Evolutionary conservation across 2,888 invertebrate genomes (phyloP), one percentile per base, ranked within the genome.

Genomic region (Andrena marginata): DNA sequence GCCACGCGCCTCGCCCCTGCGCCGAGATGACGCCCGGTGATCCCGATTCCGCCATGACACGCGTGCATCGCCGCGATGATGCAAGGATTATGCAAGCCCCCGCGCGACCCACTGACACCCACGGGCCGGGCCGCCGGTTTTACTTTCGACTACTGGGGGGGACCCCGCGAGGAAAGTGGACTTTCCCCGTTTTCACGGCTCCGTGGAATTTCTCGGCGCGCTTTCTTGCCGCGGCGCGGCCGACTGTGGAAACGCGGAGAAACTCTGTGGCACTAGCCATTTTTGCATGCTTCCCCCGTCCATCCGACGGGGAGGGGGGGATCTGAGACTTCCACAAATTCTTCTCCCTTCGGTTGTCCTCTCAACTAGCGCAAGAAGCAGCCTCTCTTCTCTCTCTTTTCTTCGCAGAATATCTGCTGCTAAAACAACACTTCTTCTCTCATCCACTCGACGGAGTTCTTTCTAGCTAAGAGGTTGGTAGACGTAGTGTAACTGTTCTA

Each of bases 81-180:
- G 68, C 49, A 64, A 80, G n/a, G 31, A 33, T 86, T 80, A 76
- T 4, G 77, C 29, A 84, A 82, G 63, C 20, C 23, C 13, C 20
- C 23, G n/a, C 13, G 69, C 70, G 72, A 82, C 81, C 74, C 51
- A 76, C 80, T 74, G 74, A 63, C 69, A 63, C 72, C 60, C 35
- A 75, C 60, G 23, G 23, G 70, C 23, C 70, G 76, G 67, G n/a
- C 77, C 26, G n/a, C 77, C 26, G 72, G 82, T 86, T 86, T 86
- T 87, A 87, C 86, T 87, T 86, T 87, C 86, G 82, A 84, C 71
- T 48, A 76, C 67, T 78, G 42, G 26, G 13, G 48, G 49, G n/a
- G n/a, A n/a, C n/a, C n/a, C 7, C 10, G 54, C 20, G 70, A 73
- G 62, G 73, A 83, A 81, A 81, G 77, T 62, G 23, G 48, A 70